Percentiles rank a stretch among this genome's conserved stretches.
Evolutionary conservation across 92 coral and sea anemone genomes (phyloP).

Genomic region (Parazoanthus swiftii): DNA sequence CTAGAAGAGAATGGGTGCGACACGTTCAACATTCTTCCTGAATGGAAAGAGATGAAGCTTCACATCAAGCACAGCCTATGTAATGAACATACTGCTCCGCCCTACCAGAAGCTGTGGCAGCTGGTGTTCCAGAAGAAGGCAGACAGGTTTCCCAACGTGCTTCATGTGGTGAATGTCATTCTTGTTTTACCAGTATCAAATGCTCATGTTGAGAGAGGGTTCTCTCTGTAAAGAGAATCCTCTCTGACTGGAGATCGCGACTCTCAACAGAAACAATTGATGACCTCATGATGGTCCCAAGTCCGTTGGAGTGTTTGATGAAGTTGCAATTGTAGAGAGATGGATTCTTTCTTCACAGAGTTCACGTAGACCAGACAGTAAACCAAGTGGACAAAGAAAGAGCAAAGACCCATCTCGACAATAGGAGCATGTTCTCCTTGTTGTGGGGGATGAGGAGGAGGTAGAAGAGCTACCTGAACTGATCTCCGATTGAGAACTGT

Average conservation of each 20-base stretch:
- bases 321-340: not conserved
- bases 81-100: constrained; percentile 6
- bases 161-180: constrained; percentile 32
- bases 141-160: constrained; percentile 24
- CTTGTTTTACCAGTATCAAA: constrained; percentile 26
- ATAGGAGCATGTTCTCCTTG: constrained; percentile 13
- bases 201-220: constrained; percentile 6
- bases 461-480: constrained; percentile 1
- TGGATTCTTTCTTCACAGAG: not conserved
- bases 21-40: constrained; percentile 54
- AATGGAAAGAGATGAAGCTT: constrained; percentile 42
- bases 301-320: not conserved
- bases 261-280: not conserved
- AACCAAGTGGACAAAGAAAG: not conserved
- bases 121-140: constrained; percentile 33
- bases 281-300: constrained; percentile 19
- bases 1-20: constrained; percentile 59
- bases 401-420: constrained; percentile 3
- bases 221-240: not conserved
- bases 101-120: constrained; percentile 36
- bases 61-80: constrained; percentile 20
- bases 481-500: not conserved
- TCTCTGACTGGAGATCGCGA: constrained; percentile 14
- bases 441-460: not conserved
- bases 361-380: not conserved